Percentiles rank a stretch among this genome's conserved stretches.
phyloP scores from a whole-genome alignment of 2,113 vertebrate species.

The Rafetus swinhoei region DNA sequence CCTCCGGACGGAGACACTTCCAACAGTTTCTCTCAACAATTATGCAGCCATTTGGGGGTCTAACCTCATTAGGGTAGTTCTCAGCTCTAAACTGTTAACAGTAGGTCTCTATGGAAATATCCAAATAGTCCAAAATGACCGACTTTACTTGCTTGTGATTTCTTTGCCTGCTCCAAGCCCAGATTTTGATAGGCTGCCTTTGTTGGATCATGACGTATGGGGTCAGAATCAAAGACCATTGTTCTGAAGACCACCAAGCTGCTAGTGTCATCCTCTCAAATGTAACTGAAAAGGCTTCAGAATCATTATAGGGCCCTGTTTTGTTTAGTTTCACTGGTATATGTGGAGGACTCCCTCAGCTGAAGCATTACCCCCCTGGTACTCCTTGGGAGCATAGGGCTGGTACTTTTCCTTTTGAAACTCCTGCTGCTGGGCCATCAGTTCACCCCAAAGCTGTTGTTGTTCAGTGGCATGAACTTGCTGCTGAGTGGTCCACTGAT shows the following conservation, averaged over 20 bases:
- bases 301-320: background rate
- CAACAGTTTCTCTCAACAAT: background rate
- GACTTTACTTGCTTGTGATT: background rate
- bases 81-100: background rate
- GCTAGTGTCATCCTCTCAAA: background rate
- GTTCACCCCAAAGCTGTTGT: no score
- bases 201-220: background rate
- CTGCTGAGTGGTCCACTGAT: no score
- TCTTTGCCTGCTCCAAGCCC: background rate
- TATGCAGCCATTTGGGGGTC: background rate
- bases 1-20: background rate
- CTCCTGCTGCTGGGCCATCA: no score
- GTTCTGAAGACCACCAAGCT: background rate
- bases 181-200: background rate
- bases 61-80: background rate
- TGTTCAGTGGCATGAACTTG: no score
- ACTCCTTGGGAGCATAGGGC: background rate
- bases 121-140: background rate
- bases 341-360: no score
- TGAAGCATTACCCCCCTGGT: no score
- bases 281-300: background rate
- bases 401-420: background rate
- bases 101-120: background rate
- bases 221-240: background rate
- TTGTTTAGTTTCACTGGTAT: background rate